A percentile compares a stretch with the other conserved stretches of the same genome.
These are phyloP conservation scores for Euborellia annulipes DNA, from an alignment of 1,140 invertebrate genomes.

Conservation along the genomic window DNA sequence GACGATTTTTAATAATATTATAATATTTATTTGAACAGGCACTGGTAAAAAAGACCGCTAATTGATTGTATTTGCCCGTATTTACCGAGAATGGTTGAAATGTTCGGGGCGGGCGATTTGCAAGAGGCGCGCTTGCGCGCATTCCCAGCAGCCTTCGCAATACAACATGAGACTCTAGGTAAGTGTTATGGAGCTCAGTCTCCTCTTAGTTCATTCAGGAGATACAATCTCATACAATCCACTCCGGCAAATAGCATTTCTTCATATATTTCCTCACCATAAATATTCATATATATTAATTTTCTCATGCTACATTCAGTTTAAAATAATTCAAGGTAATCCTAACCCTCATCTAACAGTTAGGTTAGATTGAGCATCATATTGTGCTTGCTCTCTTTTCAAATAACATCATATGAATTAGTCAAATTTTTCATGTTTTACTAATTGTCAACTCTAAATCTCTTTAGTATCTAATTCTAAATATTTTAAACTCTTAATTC, in stretches of 20 bases:
- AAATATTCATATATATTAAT: constrained; percentile 3
- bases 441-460: background rate
- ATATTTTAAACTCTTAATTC: background rate
- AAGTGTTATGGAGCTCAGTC: constrained; percentile 18
- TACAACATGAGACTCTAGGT: constrained; percentile 19
- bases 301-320: constrained; percentile 11
- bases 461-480: background rate
- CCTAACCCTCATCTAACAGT: constrained; percentile 1
- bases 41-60: too few species aligned
- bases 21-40: too few species aligned
- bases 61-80: too few species aligned
- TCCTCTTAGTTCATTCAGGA: constrained; percentile 14
- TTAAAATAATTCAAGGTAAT: constrained; percentile 12
- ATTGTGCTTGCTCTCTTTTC: background rate
- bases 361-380: background rate
- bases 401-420: background rate
- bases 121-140: too few species aligned
- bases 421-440: background rate
- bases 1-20: too few species aligned
- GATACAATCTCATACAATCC: constrained; percentile 11
- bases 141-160: constrained; percentile 17
- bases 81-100: too few species aligned
- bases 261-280: background rate
- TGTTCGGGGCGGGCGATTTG: too few species aligned
- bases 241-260: background rate